Base-by-base conservation (phyloP, 2,113 vertebrate species). In the Gnathonemus echidnorhynchus region DNA sequence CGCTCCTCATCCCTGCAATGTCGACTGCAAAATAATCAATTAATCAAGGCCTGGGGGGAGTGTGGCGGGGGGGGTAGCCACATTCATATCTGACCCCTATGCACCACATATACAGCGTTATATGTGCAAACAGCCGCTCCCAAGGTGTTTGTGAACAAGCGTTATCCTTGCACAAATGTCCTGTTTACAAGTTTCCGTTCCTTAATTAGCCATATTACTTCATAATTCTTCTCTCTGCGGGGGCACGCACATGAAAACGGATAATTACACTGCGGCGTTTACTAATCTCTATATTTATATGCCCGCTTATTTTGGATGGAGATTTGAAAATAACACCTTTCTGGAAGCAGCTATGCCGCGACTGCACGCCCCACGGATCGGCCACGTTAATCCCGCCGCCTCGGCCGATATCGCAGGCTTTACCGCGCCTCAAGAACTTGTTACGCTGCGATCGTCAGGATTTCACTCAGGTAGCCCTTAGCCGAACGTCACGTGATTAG, bases 1-100 rank as follows among this genome's bases (percentile, higher is more conserved):
- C 86, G 11, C 24, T 62, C 91, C 58, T 90, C 93, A 92, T 93
- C 92, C 91, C 85, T 90, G 53, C 92, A 87, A 66, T 90, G 88
- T 92, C 53, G 39, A 91, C 91, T 49, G 89, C 83, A 49, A 88
- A 53, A 90, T 93, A 92, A 93, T 95, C 93, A 93, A 94, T 95
- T 93, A 93, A 92, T 93, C 11, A 80, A 92, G 91, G 92, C 56
- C 52, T 7, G 90, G 48, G 91, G 88, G 90, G 89, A 90, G 94
- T 89, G 49, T 89, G 89, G n/a, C 50, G 91, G 91, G 88, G 89
- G 93, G 93, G 89, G 88, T 88, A 89, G 27, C 52, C 90, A 84
- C 53, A 46, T 90, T 94, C 90, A 86, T 89, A 93, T 89, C 89
- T 24, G 70, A 93, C n/a, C 50, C 91, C 91, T 35, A 46, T 90